Evolutionary conservation across 1,140 invertebrate species (phyloP), one percentile per base, ranked within the genome.

Genomic region (Microplitis mediator): DNA sequence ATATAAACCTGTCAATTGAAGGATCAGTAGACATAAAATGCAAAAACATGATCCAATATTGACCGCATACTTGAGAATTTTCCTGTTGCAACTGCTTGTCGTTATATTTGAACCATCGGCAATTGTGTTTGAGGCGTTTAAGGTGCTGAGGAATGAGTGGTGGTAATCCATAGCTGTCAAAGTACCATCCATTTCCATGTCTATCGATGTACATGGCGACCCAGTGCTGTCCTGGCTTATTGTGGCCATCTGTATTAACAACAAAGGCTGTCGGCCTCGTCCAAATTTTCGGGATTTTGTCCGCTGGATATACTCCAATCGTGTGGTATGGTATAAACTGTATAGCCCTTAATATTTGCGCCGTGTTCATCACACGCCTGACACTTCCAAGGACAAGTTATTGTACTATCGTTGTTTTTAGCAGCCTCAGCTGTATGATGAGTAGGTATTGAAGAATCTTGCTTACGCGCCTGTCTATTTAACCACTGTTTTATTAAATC

Each of bases 191-290:
- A n/a, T n/a, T n/a, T n/a, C n/a, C n/a, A n/a, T n/a, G n/a, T n/a
- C n/a, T n/a, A n/a, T n/a, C n/a, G n/a, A n/a, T n/a, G n/a, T n/a
- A n/a, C n/a, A n/a, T n/a, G n/a, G 11, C 39, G 23, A 75, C 56
- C 71, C 74, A 73, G 56, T 75, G 71, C 31, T 65, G n/a, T 51
- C 75, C 75, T 3, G 75, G 52, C n/a, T 63, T 4, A 3, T 4
- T 63, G 34, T 63, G 34, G 61, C 36, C 61, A 63, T 63, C 3
- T 23, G 61, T 63, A 16, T 63, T 63, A 13, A 39, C 31, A 5
- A 63, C 61, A n/a, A 63, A n/a, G 3, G 61, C 31, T 14, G 61
- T 63, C 31, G 36, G 36, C 13, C 31, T 36, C 31, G 23, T 54
- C 51, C 51, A 54, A 11, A 54, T 14, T 14, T 54, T 54, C 4